Evolutionary conservation across 2,113 vertebrate genomes (phyloP).

Genomic region (Nycticorax nycticorax): DNA sequence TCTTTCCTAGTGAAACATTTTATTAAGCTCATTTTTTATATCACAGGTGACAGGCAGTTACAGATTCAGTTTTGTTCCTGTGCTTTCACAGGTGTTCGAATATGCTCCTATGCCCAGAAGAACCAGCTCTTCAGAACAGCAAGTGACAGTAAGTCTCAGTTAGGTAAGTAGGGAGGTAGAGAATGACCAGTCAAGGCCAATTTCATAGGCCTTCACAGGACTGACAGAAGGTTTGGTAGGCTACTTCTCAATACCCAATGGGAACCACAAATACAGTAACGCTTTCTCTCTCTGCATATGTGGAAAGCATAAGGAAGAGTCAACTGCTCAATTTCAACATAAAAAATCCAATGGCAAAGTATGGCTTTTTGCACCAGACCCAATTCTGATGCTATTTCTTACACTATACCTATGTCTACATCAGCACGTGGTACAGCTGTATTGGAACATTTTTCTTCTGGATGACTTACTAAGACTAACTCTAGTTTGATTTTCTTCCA

Average conservation of each 20-base stretch:
- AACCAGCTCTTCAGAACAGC: background rate
- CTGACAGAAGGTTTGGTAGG: background rate
- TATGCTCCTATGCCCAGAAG: background rate
- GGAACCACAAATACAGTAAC: background rate
- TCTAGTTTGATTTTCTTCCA: background rate
- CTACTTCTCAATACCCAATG: background rate
- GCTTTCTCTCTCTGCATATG: background rate
- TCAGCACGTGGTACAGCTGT: background rate
- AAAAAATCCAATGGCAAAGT: background rate
- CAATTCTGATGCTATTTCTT: background rate
- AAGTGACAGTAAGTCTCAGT: background rate
- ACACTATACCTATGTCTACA: background rate
- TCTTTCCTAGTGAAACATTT: background rate
- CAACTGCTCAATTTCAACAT: background rate
- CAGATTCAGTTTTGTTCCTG: background rate
- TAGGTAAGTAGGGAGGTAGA: background rate
- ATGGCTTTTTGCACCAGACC: background rate
- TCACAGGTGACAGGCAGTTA: background rate
- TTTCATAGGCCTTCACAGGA: background rate
- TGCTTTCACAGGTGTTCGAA: background rate
- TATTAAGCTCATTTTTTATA: constrained; percentile 10
- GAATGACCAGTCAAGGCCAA: background rate
- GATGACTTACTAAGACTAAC: background rate
- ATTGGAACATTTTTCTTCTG: background rate
- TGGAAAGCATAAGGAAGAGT: background rate